A percentile compares a stretch with the other conserved stretches of the same genome.
phyloP scores from a whole-genome alignment of 2,797 vertebrate genomes.

The Sebastes minor region DNA sequence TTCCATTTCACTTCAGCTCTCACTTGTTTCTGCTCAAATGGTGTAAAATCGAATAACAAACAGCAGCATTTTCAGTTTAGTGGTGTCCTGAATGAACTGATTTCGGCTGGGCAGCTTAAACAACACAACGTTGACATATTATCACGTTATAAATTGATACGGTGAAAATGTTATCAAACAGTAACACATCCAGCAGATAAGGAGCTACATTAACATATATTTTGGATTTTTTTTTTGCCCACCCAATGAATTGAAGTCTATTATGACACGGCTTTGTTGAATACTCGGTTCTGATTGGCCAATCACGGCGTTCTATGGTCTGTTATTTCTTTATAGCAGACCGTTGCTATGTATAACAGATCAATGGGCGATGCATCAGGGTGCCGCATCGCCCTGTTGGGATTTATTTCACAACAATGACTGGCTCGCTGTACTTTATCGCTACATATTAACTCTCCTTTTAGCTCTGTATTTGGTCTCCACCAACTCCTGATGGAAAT shows the following conservation, averaged over 20 bases:
- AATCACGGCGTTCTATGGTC: no score
- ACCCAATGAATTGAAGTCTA: background rate
- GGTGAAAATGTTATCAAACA: background rate
- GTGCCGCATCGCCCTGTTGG: no score
- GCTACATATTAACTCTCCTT: background rate
- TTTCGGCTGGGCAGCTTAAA: background rate
- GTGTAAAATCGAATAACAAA: constrained; percentile 18
- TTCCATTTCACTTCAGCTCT: background rate
- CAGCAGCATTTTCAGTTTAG: background rate
- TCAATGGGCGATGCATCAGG: no score
- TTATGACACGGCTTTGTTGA: no score
- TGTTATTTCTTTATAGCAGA: no score
- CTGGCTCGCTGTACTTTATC: no score
- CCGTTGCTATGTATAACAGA: no score
- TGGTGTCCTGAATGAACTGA: background rate
- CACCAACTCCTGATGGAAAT: constrained; percentile 8
- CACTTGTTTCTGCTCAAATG: constrained; percentile 2
- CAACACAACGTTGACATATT: background rate
- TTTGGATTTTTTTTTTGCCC: background rate
- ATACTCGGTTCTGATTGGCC: no score
- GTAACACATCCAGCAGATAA: background rate
- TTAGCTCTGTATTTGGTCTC: constrained; percentile 1
- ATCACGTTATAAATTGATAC: background rate
- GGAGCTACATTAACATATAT: background rate
- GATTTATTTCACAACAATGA: no score